phyloP scores from a whole-genome alignment of 2,888 invertebrate species.

The Drosophila parthenogenetica region DNA sequence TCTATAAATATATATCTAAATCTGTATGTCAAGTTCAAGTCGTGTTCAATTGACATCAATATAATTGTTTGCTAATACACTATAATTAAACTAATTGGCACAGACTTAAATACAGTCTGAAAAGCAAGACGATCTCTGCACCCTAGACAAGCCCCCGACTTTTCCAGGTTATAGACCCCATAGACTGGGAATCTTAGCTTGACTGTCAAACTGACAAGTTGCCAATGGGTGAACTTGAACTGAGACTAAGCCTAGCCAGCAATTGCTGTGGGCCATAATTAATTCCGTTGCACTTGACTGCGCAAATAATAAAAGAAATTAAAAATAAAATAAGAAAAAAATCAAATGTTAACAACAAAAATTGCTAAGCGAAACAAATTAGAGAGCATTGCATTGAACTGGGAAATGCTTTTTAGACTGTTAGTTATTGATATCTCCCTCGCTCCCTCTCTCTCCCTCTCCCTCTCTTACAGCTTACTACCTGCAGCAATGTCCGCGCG shows the following conservation, averaged over 20 bases:
- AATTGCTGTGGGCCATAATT: constrained; percentile 39
- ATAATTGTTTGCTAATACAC: neutral
- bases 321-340: constrained; percentile 19
- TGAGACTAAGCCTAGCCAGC: constrained; percentile 20
- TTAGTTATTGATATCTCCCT: neutral
- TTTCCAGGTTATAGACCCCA: constrained; percentile 15
- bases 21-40: neutral
- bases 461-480: constrained; percentile 87
- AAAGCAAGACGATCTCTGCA: neutral
- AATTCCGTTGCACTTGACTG: constrained; percentile 51
- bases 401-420: constrained; percentile 31
- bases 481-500: constrained; percentile 90
- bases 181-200: constrained; percentile 13
- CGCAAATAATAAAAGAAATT: constrained; percentile 33
- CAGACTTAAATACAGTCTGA: neutral
- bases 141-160: neutral
- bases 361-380: constrained; percentile 25
- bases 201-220: neutral
- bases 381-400: constrained; percentile 38
- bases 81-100: constrained; percentile 3
- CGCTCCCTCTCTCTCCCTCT: neutral
- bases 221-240: constrained; percentile 48
- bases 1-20: neutral
- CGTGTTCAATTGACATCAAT: too few species aligned
- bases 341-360: constrained; percentile 21